Evolutionary conservation across 1,140 invertebrate species (phyloP), one percentile per base, ranked within the genome.

Genomic region (Leptinotarsa lineolata): DNA sequence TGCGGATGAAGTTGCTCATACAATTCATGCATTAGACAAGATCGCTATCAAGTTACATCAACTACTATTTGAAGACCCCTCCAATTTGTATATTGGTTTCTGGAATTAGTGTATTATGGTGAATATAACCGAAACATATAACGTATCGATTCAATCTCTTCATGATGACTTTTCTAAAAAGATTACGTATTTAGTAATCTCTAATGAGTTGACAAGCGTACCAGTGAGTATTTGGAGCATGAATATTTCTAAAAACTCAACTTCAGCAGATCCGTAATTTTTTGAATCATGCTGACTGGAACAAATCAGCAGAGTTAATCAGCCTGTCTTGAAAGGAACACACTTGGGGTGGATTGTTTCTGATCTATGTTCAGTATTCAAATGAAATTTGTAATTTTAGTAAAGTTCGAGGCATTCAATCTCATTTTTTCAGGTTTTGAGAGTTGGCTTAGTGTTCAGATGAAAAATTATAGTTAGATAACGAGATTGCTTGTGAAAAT

Each of bases 401-500:
- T 69, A 8, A 69, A 54, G 18, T 18, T 11, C 30, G 8, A 45
- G 66, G 18, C 18, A 48, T 59, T 58, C 20, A 69, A 54, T 44
- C 15, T 15, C 20, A 69, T 16, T 59, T 58, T 22, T 46, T 2
- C 12, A 3, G 22, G 58, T 69, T 69, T 54, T 11, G 46, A 21
- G 5, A 69, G 54, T 54, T 48, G 15, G 68, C 46, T 20, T 46
- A 69, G 20, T 59, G 0, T 30, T 20, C 16, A 5, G 2, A 13
- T 4, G 21, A 20, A 24, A 58, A 48, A 15, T 20, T 22, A 21
- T 64, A 11, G 15, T 64, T 20, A 20, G 21, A 22, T n/a, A 4
- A 69, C 30, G 1, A 69, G 20, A 54, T 48, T 11, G 45, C n/a
- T 22, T 72, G 30, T 39, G 70, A 64, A 12, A 30, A n/a, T 39